Evolutionary conservation across 2,113 vertebrate genomes (phyloP).

Genomic region (Hyperopisus bebe): DNA sequence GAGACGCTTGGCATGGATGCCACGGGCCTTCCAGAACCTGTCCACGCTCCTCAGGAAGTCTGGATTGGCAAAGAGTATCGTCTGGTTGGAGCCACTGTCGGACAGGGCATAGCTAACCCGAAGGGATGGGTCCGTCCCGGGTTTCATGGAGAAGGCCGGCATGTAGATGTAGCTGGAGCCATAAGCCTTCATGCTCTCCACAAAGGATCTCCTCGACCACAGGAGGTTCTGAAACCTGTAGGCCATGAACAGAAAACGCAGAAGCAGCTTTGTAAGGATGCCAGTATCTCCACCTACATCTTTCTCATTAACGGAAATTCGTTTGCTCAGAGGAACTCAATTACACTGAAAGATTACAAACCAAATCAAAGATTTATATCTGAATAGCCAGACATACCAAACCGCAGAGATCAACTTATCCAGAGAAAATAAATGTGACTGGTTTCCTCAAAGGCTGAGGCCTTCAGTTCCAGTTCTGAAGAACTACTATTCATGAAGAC

Average conservation of each 20-base stretch:
- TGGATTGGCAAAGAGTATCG: slow-evolving; percentile 88
- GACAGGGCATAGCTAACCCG: slow-evolving; percentile 78
- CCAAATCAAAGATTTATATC: not conserved
- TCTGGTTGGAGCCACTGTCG: slow-evolving; percentile 78
- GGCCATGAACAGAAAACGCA: slow-evolving; percentile 1
- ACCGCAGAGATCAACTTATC: not conserved
- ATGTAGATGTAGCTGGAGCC: slow-evolving; percentile 91
- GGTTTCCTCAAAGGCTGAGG: not conserved
- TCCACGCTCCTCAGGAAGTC: slow-evolving; percentile 81
- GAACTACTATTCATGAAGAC: not conserved
- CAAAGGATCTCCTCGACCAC: slow-evolving; percentile 86
- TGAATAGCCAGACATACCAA: not conserved
- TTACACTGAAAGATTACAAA: not conserved
- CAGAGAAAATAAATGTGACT: not conserved
- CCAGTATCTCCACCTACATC: not conserved
- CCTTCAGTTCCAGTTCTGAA: not conserved
- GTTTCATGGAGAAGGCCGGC: slow-evolving; percentile 93
- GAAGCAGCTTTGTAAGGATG: not conserved
- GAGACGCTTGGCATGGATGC: slow-evolving; percentile 82
- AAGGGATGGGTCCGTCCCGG: slow-evolving; percentile 79
- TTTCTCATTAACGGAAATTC: not conserved
- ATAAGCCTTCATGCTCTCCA: slow-evolving; percentile 84
- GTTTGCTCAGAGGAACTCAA: not conserved
- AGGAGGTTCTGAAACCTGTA: slow-evolving; percentile 87
- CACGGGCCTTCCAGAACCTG: slow-evolving; percentile 84